These are phyloP conservation scores for Myanophis thanlyinensis DNA, from an alignment of 2,113 vertebrate genomes.

Conservation along the genomic window DNA sequence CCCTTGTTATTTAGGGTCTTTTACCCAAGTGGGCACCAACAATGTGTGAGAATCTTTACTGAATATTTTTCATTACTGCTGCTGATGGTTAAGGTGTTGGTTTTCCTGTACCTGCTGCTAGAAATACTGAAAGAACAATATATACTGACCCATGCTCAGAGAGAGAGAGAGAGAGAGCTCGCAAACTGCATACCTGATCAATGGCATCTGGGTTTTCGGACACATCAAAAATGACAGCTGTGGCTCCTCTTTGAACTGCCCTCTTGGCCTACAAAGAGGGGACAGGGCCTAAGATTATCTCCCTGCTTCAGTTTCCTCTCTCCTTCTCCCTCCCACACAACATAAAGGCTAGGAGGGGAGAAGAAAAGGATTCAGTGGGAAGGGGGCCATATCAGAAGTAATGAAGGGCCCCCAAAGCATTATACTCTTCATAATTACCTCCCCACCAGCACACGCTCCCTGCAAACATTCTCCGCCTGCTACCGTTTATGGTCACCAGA, in stretches of 20 bases:
- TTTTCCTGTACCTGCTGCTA: background rate
- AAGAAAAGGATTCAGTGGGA: background rate
- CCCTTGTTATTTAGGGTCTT: background rate
- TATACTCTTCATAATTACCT: too few relatives aligned
- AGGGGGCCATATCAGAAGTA: background rate
- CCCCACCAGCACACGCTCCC: background rate
- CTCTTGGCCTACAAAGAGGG: slow-evolving; percentile 83
- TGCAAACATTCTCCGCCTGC: background rate
- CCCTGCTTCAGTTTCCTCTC: background rate
- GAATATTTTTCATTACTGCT: background rate
- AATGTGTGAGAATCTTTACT: background rate
- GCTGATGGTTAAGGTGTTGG: background rate
- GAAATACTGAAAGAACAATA: background rate
- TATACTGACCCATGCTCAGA: background rate
- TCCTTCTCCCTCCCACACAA: background rate
- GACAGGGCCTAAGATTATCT: background rate
- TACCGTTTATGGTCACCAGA: background rate
- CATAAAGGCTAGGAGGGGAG: background rate
- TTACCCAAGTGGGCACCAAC: background rate
- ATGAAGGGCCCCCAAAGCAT: background rate
- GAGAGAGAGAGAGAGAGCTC: background rate
- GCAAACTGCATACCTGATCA: slow-evolving; percentile 82
- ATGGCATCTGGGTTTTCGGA: slow-evolving; percentile 99
- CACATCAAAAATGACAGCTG: slow-evolving; percentile 98
- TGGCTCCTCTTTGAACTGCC: slow-evolving; percentile 95